A percentile compares a stretch with the other conserved stretches of the same genome.
Evolutionary conservation across 1,140 invertebrate genomes (phyloP).

Genomic region (Liolophura sinensis): DNA sequence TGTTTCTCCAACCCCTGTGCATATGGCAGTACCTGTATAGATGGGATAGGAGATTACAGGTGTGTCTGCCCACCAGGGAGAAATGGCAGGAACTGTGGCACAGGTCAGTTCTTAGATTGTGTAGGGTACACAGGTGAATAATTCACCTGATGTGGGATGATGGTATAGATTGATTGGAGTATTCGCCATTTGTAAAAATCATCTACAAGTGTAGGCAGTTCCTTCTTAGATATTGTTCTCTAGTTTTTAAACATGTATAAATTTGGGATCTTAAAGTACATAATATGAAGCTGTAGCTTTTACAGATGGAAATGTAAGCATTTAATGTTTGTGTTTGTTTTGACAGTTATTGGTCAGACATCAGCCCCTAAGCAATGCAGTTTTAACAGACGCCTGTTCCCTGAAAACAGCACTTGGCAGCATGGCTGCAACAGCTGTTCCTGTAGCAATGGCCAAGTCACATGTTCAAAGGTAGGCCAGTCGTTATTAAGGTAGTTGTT

Average conservation of each 20-base stretch:
- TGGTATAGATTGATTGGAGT: too few species aligned
- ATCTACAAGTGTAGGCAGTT: too few species aligned
- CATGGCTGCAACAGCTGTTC: conserved; percentile 82
- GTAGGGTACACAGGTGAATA: background rate
- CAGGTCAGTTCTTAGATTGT: conserved; percentile 22
- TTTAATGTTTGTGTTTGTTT: conserved; percentile 20
- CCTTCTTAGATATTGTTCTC: background rate
- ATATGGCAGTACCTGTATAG: conserved; percentile 54
- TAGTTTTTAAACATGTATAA: background rate
- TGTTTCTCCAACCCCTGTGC: conserved; percentile 50
- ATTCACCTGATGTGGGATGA: too few species aligned
- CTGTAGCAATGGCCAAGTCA: conserved; percentile 73
- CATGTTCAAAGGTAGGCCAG: conserved; percentile 73
- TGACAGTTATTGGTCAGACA: conserved; percentile 40
- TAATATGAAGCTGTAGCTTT: background rate
- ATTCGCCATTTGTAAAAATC: too few species aligned
- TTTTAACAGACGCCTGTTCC: conserved; percentile 65
- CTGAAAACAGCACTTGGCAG: conserved; percentile 67
- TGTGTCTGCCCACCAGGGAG: conserved; percentile 65
- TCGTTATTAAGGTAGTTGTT: too few species aligned
- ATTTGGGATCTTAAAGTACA: background rate
- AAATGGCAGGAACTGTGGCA: conserved; percentile 72
- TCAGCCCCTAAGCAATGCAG: conserved; percentile 58
- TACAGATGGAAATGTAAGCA: background rate
- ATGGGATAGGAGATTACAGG: conserved; percentile 46